phyloP scores from a whole-genome alignment of 2,113 vertebrate species.

The Python bivittatus region DNA sequence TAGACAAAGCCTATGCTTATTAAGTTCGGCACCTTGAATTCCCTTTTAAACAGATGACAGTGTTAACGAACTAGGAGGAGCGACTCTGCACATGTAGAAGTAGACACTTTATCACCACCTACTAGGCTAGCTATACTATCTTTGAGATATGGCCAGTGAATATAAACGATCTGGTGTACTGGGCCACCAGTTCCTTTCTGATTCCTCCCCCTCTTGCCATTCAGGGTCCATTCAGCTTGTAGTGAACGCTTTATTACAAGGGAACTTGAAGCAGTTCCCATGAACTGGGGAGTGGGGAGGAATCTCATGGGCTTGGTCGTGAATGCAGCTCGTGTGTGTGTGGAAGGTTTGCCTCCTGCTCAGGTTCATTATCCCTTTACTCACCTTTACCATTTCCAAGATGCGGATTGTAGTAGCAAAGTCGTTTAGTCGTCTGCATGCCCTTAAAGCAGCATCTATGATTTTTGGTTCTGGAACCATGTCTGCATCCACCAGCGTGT shows the following conservation, averaged over 20 bases:
- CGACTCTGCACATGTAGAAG: not conserved
- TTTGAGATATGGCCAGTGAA: not conserved
- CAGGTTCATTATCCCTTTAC: not conserved
- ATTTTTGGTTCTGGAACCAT: slow-evolving; percentile 98
- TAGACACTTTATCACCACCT: not conserved
- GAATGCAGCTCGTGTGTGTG: not conserved
- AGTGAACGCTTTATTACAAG: not conserved
- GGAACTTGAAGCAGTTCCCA: not conserved
- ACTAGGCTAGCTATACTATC: not conserved
- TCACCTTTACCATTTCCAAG: slow-evolving; percentile 94
- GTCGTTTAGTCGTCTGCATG: slow-evolving; percentile 93
- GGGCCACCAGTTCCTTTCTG: not conserved
- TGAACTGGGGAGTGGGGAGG: too few relatives aligned
- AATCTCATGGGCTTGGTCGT: not conserved
- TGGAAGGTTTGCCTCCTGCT: not conserved
- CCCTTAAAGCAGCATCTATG: slow-evolving; percentile 90
- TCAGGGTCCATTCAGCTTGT: not conserved
- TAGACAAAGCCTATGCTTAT: not conserved
- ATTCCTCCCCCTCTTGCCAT: not conserved
- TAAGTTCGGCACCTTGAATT: not conserved
- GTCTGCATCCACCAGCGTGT: slow-evolving; percentile 93
- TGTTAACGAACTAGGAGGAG: not conserved
- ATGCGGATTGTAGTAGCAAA: slow-evolving; percentile 93
- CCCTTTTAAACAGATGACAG: not conserved
- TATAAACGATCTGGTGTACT: not conserved